Percentiles rank a stretch among this genome's conserved stretches.
Conservation (phyloP, 2,113 vertebrate genomes). For the Climacteris rufus region DNA sequence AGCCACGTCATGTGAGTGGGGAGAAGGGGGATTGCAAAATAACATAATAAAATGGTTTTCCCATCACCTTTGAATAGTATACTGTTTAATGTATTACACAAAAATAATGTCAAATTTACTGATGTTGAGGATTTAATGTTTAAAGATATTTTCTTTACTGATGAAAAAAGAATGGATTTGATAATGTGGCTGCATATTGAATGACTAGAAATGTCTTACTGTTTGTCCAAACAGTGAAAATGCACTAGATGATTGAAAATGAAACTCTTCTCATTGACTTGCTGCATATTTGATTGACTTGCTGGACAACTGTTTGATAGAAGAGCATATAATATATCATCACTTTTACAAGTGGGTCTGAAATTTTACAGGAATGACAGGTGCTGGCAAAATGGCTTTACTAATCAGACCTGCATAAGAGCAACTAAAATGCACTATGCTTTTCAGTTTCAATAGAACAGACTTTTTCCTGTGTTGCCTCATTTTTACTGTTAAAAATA, state of each 20-base stretch:
- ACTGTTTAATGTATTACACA: neutral
- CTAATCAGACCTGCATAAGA: slow-evolving; percentile 40
- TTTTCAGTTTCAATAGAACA: neutral
- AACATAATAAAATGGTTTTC: slow-evolving; percentile 12
- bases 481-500: too few species aligned
- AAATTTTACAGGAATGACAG: slow-evolving; percentile 22
- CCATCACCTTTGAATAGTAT: neutral
- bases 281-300: slow-evolving; percentile 35
- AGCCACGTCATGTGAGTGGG: neutral
- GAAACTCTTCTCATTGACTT: slow-evolving; percentile 34
- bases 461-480: too few species aligned
- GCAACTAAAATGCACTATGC: neutral
- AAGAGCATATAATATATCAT: slow-evolving; percentile 1
- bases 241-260: slow-evolving; percentile 24
- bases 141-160: slow-evolving; percentile 35
- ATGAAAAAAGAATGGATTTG: slow-evolving; percentile 31
- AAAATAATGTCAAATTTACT: slow-evolving; percentile 26
- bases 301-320: slow-evolving; percentile 28
- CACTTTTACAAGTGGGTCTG: neutral
- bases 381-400: neutral
- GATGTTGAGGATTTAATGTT: slow-evolving; percentile 4
- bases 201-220: slow-evolving; percentile 26
- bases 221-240: slow-evolving; percentile 40
- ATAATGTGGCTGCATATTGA: neutral
- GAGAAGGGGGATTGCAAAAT: neutral